These are phyloP conservation scores for Prosopocoilus inquinatus DNA, from an alignment of 2,888 invertebrate species.

Conservation along the genomic window DNA sequence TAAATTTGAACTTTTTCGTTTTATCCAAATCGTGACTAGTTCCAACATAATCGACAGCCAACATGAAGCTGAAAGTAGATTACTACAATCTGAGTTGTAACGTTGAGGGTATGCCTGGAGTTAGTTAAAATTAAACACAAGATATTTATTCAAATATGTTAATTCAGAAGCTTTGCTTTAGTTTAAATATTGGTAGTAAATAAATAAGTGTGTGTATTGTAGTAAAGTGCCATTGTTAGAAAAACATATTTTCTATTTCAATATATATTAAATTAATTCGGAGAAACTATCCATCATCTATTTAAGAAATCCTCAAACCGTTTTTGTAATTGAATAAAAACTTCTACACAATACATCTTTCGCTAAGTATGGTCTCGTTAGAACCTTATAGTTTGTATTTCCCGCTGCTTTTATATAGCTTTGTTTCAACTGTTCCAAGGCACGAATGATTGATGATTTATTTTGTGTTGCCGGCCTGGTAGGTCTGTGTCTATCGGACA, in stretches of 20 bases:
- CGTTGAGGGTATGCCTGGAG: too few species aligned
- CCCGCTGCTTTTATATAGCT: constrained; percentile 48
- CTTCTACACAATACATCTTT: constrained; percentile 43
- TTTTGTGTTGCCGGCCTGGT: constrained; percentile 51
- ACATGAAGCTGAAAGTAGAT: too few species aligned
- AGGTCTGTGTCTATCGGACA: constrained; percentile 44
- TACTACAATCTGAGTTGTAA: too few species aligned
- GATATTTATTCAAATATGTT: too few species aligned
- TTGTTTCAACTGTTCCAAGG: constrained; percentile 49
- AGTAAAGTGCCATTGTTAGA: neutral
- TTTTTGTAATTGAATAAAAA: constrained; percentile 46
- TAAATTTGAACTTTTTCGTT: too few species aligned
- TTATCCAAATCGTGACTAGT: too few species aligned
- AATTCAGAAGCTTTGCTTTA: too few species aligned
- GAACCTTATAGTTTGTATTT: constrained; percentile 49
- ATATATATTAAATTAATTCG: constrained; percentile 27
- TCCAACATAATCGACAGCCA: too few species aligned
- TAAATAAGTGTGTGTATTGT: neutral
- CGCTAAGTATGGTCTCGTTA: constrained; percentile 45
- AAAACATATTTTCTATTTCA: constrained; percentile 9
- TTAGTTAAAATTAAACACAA: too few species aligned
- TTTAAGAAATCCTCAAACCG: constrained; percentile 44
- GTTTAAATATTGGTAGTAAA: neutral
- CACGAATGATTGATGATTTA: constrained; percentile 52
- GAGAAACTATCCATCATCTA: constrained; percentile 45